Evolutionary conservation across 2,888 invertebrate genomes (phyloP), one percentile per base, ranked within the genome.

Genomic region (Copidosoma aretas): DNA sequence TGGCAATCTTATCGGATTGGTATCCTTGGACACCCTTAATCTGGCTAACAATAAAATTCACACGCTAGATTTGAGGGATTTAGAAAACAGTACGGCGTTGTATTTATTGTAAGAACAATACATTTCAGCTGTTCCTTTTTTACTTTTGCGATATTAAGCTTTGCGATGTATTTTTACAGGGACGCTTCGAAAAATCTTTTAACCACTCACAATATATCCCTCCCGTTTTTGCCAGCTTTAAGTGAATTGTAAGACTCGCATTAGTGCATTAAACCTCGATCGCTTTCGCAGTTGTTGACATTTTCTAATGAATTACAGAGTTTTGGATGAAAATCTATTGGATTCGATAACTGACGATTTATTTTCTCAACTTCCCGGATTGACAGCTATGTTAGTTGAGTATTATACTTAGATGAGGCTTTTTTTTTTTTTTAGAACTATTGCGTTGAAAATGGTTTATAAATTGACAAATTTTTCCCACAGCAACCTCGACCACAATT

Each of bases 141-240:
- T 60, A 43, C 19, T 32, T 63, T 66, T 64, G 61, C 60, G 78
- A 54, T 49, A 25, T 32, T 3, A 32, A 32, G 8, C 32, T 32
- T 3, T 32, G 32, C 32, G 8, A 32, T 32, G 3, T 5, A 32
- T 15, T 60, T 15, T 74, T 68, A 64, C 62, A 82, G 81, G 71
- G 81, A 86, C 73, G 76, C 89, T 59, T 85, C 84, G 17, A 76
- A 84, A 46, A 89, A 89, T 81, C 78, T 79, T 15, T 76, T 89
- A 51, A 85, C 84, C 3, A 77, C 86, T 62, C 79, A 80, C 49
- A 81, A 82, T 41, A 82, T 86, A 58, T 78, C 74, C 52, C 85
- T 89, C 75, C 86, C 87, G 12, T 76, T 79, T 71, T 79, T 88
- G 72, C 84, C 84, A 12, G 80, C 77, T 32, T 77, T 89, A 15